These are phyloP conservation scores for Columba guinea DNA, from an alignment of 2,797 vertebrate species.

Conservation along the genomic window DNA sequence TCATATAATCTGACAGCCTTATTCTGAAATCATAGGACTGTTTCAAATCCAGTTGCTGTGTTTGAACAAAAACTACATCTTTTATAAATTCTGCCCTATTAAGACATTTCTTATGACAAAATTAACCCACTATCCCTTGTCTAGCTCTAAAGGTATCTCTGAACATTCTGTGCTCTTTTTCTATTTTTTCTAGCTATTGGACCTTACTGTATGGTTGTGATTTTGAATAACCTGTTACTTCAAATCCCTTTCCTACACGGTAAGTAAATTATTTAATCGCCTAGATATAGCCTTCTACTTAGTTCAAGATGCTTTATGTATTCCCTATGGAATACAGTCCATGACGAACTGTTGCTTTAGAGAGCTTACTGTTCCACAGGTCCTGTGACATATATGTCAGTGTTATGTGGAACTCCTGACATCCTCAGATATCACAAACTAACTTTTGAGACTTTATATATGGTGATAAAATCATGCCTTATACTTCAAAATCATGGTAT, in stretches of 20 bases:
- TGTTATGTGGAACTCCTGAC: accelerated
- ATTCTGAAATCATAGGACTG: neutral
- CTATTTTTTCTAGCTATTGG: neutral
- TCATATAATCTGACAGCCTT: neutral
- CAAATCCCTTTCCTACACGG: neutral
- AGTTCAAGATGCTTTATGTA: neutral
- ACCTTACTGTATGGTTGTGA: neutral
- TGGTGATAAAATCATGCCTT: neutral
- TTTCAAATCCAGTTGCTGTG: neutral
- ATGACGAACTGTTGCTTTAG: neutral
- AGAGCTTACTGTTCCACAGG: neutral
- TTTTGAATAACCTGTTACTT: neutral
- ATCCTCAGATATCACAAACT: neutral
- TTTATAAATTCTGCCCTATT: neutral
- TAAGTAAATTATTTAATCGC: neutral
- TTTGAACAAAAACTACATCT: neutral
- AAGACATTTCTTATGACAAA: neutral
- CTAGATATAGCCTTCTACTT: neutral
- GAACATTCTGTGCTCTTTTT: neutral
- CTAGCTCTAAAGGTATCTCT: neutral
- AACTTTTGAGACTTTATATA: accelerated
- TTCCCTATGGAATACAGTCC: neutral
- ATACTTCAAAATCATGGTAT: neutral
- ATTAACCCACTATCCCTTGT: neutral
- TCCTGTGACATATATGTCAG: neutral